These are phyloP conservation scores for Zaprionus camerounensis DNA, from an alignment of 1,140 invertebrate genomes.

Conservation along the genomic window DNA sequence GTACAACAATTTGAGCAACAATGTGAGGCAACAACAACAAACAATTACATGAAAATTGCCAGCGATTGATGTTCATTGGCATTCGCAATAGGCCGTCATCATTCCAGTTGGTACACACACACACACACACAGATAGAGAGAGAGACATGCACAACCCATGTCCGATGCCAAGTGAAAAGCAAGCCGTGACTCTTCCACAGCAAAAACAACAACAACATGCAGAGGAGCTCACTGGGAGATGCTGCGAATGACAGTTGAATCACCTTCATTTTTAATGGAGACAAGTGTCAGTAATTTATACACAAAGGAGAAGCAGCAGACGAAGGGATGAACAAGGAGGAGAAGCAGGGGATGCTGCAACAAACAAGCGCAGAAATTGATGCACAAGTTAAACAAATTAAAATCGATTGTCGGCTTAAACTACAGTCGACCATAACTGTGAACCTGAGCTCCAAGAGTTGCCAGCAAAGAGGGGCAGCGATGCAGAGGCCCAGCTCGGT, in stretches of 20 bases:
- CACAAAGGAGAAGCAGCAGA: constrained; percentile 52
- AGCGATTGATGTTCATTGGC: constrained; percentile 77
- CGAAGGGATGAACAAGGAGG: not conserved
- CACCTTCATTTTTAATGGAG: constrained; percentile 83
- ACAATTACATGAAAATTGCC: constrained; percentile 82
- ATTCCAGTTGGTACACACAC: constrained; percentile 45
- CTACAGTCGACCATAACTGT: constrained; percentile 43
- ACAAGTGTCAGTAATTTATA: constrained; percentile 84
- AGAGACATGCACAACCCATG: constrained; percentile 21
- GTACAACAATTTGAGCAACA: constrained; percentile 43
- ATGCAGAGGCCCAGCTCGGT: constrained; percentile 6
- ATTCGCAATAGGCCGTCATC: constrained; percentile 62
- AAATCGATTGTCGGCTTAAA: constrained; percentile 73
- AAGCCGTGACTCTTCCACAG: constrained; percentile 63
- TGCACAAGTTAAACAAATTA: constrained; percentile 83
- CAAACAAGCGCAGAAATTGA: constrained; percentile 78
- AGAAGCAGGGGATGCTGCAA: constrained; percentile 24
- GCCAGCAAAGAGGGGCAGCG: not conserved
- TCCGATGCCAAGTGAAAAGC: constrained; percentile 64
- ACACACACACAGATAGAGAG: not conserved
- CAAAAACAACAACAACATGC: constrained; percentile 24
- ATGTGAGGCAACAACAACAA: constrained; percentile 47
- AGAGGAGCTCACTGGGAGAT: constrained; percentile 47
- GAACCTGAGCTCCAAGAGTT: constrained; percentile 55
- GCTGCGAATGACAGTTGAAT: constrained; percentile 73